Percentiles rank a stretch among this genome's conserved stretches.
phyloP scores from a whole-genome alignment of 2,888 invertebrate genomes.

The Hypolimnas misippus region DNA sequence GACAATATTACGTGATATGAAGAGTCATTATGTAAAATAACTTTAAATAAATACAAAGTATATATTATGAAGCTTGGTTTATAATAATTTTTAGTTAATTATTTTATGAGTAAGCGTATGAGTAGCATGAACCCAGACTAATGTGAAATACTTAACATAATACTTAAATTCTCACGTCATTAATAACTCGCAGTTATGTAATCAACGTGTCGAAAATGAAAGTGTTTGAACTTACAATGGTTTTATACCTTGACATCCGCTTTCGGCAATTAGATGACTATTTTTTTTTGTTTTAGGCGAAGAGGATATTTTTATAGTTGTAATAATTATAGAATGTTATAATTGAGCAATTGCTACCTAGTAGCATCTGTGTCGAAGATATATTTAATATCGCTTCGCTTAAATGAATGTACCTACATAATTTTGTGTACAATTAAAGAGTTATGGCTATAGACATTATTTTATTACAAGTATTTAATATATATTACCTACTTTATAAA shows the following conservation, averaged over 20 bases:
- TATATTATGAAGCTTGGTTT: background rate
- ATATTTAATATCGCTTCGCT: too few species aligned
- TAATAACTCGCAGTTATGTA: conserved; percentile 8
- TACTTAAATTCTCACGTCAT: conserved; percentile 15
- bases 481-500: too few species aligned
- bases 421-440: too few species aligned
- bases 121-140: background rate
- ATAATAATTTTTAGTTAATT: background rate
- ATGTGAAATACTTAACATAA: conserved; percentile 9
- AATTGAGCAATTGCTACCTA: too few species aligned
- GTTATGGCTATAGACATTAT: too few species aligned
- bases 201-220: conserved; percentile 26
- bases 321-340: background rate
- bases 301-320: background rate
- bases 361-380: too few species aligned
- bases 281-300: conserved; percentile 9
- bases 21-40: too few species aligned
- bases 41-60: too few species aligned
- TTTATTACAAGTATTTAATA: too few species aligned
- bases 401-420: too few species aligned
- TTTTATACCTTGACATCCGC: conserved; percentile 20
- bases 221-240: conserved; percentile 30
- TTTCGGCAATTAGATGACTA: conserved; percentile 19
- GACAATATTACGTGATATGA: too few species aligned
- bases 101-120: background rate